Evolutionary conservation across 2,113 vertebrate species (phyloP), one percentile per base, ranked within the genome.

Genomic region (Phalacrocorax aristotelis): DNA sequence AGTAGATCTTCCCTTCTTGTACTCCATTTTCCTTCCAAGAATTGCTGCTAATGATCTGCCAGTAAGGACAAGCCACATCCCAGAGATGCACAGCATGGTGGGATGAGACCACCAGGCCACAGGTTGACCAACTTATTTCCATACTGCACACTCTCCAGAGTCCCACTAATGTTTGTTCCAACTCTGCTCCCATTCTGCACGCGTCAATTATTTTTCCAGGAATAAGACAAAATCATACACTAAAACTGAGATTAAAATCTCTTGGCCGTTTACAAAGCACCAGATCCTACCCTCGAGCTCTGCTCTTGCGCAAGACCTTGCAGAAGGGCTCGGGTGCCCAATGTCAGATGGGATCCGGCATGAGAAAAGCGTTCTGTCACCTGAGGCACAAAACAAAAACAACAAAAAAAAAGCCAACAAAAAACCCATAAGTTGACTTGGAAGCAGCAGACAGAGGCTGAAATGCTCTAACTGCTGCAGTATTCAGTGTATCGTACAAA

Each of bases 301-400:
- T 61, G 57, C 60, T 75, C 15, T 29, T 17, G 46, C 55, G 54
- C 58, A 36, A 66, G 51, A n/a, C 55, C 34, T 15, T 3, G 49
- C 2, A 1, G 49, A 42, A 84, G 38, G 60, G 42, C 51, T 66
- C 46, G 46, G 51, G 32, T 62, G 42, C 29, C 16, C 16, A 5
- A 1, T 4, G 23, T 30, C 57, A 64, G 66, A 10, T 12, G 49
- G 51, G 76, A 75, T n/a, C 23, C 5, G 13, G 22, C 0, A 0
- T 15, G 29, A 86, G 40, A 20, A 60, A 62, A 58, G 17, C 4
- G 1, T 46, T 69, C 76, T 44, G 49, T 11, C 54, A 72, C 27
- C 58, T 34, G 34, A 61, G 71, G 71, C 49, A 38, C 48, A 9
- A 65, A 46, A 77, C 36, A 42, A 30, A 22, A 21, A 22, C 10